phyloP scores from a whole-genome alignment of 1,140 invertebrate species.

The Euglossa dilemma region DNA sequence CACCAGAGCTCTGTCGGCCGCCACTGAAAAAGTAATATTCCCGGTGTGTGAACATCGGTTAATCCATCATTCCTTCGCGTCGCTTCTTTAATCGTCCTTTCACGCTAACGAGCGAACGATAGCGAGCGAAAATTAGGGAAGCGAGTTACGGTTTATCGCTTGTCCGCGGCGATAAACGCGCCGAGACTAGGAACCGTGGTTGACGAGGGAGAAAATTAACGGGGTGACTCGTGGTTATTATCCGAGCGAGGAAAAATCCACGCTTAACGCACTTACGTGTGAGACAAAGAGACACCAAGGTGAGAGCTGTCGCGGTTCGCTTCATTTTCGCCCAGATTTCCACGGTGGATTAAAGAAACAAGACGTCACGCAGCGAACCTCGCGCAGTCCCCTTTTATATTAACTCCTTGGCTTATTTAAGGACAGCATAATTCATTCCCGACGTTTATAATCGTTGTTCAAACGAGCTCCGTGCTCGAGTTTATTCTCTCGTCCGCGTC shows the following conservation, averaged over 20 bases:
- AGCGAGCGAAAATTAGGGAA: neutral
- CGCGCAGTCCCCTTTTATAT: neutral
- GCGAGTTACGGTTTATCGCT: neutral
- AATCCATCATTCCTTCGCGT: no score
- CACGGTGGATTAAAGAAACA: neutral
- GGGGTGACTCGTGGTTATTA: no score
- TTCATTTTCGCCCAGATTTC: neutral
- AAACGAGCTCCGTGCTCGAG: neutral
- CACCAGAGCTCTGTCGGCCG: fast-evolving
- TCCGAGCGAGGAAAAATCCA: no score
- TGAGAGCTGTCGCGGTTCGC: neutral
- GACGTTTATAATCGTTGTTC: neutral
- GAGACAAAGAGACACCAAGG: neutral
- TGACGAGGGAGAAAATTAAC: neutral
- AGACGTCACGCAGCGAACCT: neutral
- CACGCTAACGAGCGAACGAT: neutral
- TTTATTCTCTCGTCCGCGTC: neutral
- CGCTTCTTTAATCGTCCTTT: neutral
- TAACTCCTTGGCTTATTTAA: neutral
- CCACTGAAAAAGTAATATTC: neutral
- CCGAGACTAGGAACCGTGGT: neutral
- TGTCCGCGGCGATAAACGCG: neutral
- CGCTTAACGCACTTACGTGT: neutral
- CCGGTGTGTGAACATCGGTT: neutral
- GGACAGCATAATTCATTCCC: neutral